phyloP scores from a whole-genome alignment of 30 jellyfish, hydroid and myxozoan species.

The Aurelia aurita complex sp. Pacific region DNA sequence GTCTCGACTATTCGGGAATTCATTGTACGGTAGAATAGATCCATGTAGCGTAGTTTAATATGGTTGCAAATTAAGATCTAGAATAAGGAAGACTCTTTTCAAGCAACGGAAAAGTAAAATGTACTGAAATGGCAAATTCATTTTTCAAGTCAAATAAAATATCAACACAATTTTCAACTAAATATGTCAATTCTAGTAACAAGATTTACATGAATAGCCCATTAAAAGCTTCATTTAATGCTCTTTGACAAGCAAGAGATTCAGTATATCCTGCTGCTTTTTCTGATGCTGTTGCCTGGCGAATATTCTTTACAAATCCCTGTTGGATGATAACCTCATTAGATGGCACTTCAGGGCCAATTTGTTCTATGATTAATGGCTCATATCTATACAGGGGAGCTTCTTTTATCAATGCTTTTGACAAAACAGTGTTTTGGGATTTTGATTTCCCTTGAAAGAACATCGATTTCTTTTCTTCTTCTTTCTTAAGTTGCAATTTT shows the following conservation, averaged over 20 bases:
- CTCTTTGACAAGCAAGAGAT: slow-evolving; percentile 92
- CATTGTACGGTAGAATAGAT: too few relatives aligned
- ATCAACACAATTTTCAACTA: too few relatives aligned
- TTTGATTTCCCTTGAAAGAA: slow-evolving; percentile 85
- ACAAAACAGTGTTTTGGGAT: slow-evolving; percentile 28
- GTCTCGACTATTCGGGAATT: too few relatives aligned
- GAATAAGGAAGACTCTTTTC: too few relatives aligned
- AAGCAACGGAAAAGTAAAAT: too few relatives aligned
- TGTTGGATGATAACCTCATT: slow-evolving; percentile 18
- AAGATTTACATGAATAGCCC: slow-evolving; percentile 52
- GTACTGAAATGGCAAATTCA: too few relatives aligned
- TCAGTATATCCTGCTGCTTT: slow-evolving; percentile 98
- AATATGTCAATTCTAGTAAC: too few relatives aligned
- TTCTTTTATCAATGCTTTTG: slow-evolving; percentile 44
- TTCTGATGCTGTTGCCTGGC: slow-evolving; percentile 83
- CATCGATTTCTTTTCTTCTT: slow-evolving; percentile 86
- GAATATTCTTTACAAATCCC: slow-evolving; percentile 83
- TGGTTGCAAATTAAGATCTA: too few relatives aligned
- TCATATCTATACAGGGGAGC: slow-evolving; percentile 79
- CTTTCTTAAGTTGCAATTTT: slow-evolving; percentile 62
- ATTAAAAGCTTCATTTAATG: slow-evolving; percentile 94
- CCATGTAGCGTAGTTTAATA: too few relatives aligned
- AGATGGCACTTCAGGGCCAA: slow-evolving; percentile 87
- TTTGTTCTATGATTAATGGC: slow-evolving; percentile 35
- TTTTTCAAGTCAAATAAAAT: too few relatives aligned